Base-by-base conservation (phyloP, 92 coral and sea anemone genomes). In the Virgularia gustaviana region DNA sequence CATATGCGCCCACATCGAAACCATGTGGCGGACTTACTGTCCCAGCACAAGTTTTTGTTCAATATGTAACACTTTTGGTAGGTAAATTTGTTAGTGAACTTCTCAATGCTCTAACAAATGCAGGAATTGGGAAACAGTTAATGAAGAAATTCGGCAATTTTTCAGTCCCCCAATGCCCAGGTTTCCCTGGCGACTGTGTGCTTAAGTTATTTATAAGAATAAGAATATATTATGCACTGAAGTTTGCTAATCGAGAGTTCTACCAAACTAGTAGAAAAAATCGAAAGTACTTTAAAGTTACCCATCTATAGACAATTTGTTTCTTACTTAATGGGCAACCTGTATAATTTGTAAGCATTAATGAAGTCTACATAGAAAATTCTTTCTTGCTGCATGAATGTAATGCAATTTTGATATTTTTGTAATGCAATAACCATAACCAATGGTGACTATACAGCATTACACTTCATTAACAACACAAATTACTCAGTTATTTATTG, bases 171-270 rank as follows among this genome's bases (percentile, higher is more conserved):
- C 23, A 60, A 8, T 60, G 67, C 24, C 23, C 44, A 60, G 24
- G 24, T 16, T 60, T 60, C 36, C 67, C 67, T 36, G 39, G 43
- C 20, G 67, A 0, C 11, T 60, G 9, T 33, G 36, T 60, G 34
- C 36, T 30, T 36, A 37, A 27, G 28, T 28, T 63, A 18, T 63
- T 63, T 38, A 19, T 63, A 19, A 63, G 70, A 15, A 38, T 63
- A 52, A 28, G 31, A 15, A 3, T 36, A 36, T 42, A 63, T 28
- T 36, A 63, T 39, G 15, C 70, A 32, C 20, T 60, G 43, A 32
- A 60, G 67, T 63, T 63, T 38, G 52, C 31, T 15, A 63, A 38
- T 52, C 43, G 70, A 7, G 51, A 37, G n/a, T 42, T 63, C 18
- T 24, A 16, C n/a, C 41, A 49, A 36, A 33, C 23, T n/a, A 63